phyloP scores from a whole-genome alignment of 92 coral and sea anemone species.

The Epizoanthus scotinus region DNA sequence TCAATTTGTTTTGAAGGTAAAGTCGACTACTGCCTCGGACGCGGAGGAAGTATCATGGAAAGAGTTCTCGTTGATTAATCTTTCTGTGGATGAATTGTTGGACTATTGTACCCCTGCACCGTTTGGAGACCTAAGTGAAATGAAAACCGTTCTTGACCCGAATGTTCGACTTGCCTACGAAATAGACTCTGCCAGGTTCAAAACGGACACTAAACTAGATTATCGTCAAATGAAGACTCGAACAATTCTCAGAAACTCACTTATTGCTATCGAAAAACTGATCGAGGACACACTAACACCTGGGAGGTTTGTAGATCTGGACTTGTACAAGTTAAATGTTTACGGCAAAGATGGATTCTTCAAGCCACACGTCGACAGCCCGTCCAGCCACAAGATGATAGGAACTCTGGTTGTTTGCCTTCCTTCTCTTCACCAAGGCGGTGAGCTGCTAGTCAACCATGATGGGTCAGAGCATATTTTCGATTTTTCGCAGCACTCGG shows the following conservation, averaged over 20 bases:
- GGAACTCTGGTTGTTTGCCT: constrained; percentile 62
- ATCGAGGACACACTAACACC: constrained; percentile 51
- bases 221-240: background rate
- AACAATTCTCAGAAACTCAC: constrained; percentile 15
- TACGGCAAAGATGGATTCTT: constrained; percentile 56
- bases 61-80: constrained; percentile 40
- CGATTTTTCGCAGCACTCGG: constrained; percentile 49
- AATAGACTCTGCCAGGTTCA: constrained; percentile 51
- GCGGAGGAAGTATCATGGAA: constrained; percentile 37
- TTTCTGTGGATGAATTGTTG: constrained; percentile 45
- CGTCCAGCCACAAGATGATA: constrained; percentile 55
- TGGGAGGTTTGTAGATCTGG: constrained; percentile 38
- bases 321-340: constrained; percentile 48
- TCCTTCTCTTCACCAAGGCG: constrained; percentile 59
- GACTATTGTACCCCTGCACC: constrained; percentile 53
- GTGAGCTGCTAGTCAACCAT: constrained; percentile 53
- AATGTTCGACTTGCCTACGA: constrained; percentile 62
- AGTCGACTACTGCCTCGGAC: constrained; percentile 19
- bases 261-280: constrained; percentile 6
- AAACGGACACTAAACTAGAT: constrained; percentile 1
- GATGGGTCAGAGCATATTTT: constrained; percentile 59
- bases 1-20: constrained; percentile 33
- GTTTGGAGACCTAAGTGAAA: constrained; percentile 60
- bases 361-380: constrained; percentile 53
- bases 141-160: constrained; percentile 55